Evolutionary conservation across 2,888 invertebrate species (phyloP).

Genomic region (Cephus nigrinus): DNA sequence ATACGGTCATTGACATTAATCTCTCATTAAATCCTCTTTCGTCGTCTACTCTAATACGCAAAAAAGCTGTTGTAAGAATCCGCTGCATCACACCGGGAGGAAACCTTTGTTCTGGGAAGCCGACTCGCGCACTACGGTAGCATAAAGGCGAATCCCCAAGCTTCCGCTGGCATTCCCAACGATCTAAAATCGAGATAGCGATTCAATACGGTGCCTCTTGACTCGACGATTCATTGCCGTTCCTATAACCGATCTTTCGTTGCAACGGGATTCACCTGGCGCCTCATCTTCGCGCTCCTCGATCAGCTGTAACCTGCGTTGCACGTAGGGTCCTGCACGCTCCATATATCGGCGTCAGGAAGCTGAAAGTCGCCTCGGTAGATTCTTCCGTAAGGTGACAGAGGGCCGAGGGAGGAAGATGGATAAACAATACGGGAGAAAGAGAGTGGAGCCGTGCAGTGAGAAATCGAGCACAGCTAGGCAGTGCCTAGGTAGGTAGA

Average conservation of each 20-base stretch:
- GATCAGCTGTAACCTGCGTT: too few species aligned
- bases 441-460: too few species aligned
- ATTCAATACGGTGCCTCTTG: slow-evolving; percentile 17
- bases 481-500: too few species aligned
- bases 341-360: too few species aligned
- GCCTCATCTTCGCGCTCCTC: too few species aligned
- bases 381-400: too few species aligned
- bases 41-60: neutral
- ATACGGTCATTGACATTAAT: neutral
- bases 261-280: slow-evolving; percentile 32
- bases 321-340: too few species aligned
- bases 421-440: too few species aligned
- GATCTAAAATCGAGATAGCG: slow-evolving; percentile 39
- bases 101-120: slow-evolving; percentile 3
- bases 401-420: too few species aligned
- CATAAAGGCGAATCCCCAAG: slow-evolving; percentile 1
- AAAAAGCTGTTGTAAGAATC: neutral
- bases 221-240: neutral
- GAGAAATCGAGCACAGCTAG: too few species aligned
- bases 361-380: too few species aligned
- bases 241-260: slow-evolving; percentile 33
- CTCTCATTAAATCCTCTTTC: neutral
- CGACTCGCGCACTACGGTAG: neutral
- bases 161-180: slow-evolving; percentile 28
- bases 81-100: neutral